These are phyloP conservation scores for Diuraphis noxia DNA, from an alignment of 1,140 invertebrate species.

Conservation along the genomic window DNA sequence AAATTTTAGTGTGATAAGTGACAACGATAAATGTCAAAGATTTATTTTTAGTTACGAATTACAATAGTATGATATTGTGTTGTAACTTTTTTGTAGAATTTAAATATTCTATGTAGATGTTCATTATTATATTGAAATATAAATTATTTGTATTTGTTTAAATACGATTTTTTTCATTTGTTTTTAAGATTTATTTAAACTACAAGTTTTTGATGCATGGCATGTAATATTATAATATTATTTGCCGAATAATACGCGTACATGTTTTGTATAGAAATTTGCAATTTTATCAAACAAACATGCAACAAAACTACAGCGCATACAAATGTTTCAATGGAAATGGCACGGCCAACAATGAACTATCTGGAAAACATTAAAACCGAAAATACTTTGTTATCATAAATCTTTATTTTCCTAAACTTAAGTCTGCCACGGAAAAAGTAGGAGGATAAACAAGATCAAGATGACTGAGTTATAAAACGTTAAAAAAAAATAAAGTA, in stretches of 20 bases:
- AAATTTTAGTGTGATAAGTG: neutral
- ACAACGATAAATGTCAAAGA: neutral
- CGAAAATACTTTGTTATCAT: constrained; percentile 27
- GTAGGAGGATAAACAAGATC: neutral
- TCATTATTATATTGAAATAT: neutral
- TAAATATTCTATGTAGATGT: neutral
- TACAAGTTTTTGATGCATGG: neutral
- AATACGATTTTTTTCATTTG: neutral
- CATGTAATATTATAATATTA: neutral
- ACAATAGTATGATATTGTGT: neutral
- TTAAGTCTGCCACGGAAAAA: neutral
- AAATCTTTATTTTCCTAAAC: constrained; percentile 35
- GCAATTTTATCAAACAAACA: neutral
- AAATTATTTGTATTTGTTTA: neutral
- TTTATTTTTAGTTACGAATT: too few relatives aligned
- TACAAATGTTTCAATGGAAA: neutral
- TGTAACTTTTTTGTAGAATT: neutral
- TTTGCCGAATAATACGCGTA: neutral
- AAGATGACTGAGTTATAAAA: neutral
- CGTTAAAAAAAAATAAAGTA: constrained; percentile 8
- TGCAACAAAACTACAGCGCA: neutral
- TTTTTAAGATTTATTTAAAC: neutral
- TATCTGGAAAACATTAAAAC: neutral
- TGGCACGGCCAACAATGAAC: neutral
- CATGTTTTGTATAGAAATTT: neutral